Evolutionary conservation across 2,797 vertebrate species (phyloP).

Genomic region (Cynopterus sphinx): DNA sequence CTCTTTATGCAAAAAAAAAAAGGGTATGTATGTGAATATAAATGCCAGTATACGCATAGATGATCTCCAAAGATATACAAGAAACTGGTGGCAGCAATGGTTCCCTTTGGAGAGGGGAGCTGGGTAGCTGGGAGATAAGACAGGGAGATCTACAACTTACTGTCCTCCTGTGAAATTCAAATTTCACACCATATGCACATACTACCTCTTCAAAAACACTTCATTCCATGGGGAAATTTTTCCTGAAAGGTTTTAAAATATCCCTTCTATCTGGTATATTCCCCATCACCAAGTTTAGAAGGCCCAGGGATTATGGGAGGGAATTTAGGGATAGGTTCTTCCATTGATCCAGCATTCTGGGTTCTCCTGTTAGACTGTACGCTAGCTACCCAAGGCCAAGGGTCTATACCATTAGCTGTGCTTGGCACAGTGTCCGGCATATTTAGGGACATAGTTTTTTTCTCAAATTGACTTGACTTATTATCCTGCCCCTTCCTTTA

Average conservation of each 20-base stretch:
- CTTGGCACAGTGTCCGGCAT: background rate
- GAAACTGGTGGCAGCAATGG: background rate
- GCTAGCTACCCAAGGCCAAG: slow-evolving; percentile 13
- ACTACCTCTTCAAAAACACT: slow-evolving; percentile 37
- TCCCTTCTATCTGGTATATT: background rate
- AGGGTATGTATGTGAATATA: background rate
- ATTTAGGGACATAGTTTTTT: background rate
- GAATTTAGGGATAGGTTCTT: slow-evolving; percentile 26
- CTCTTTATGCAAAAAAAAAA: slow-evolving; percentile 34
- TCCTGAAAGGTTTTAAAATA: slow-evolving; percentile 23
- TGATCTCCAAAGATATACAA: background rate
- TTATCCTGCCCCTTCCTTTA: background rate
- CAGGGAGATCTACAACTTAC: background rate
- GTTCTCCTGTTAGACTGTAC: background rate
- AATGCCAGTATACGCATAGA: background rate
- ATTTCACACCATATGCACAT: background rate
- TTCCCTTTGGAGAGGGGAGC: background rate
- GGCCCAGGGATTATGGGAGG: background rate
- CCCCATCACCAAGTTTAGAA: slow-evolving; percentile 38
- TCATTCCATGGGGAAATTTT: background rate
- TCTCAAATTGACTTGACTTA: slow-evolving; percentile 38
- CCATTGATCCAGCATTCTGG: background rate
- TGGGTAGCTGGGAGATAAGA: background rate
- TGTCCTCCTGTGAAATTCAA: background rate
- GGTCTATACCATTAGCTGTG: background rate